Conservation (phyloP, 2,113 vertebrate genomes). For the Laterallus jamaicensis region DNA sequence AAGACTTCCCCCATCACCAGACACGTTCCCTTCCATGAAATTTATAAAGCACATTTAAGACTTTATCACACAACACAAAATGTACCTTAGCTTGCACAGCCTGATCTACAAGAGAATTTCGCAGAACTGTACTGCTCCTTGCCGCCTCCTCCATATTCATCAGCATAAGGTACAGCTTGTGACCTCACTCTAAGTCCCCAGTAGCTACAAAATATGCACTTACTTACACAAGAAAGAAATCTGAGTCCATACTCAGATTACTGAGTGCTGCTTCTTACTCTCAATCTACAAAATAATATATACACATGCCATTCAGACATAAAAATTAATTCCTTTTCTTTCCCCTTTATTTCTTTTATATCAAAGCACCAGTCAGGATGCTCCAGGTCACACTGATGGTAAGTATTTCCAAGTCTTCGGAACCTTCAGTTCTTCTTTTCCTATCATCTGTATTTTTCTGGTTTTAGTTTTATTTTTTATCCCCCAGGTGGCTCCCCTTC, state of each 20-base stretch:
- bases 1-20: neutral
- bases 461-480: neutral
- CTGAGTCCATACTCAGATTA: neutral
- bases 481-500: rapidly evolving
- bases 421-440: neutral
- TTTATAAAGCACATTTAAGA: neutral
- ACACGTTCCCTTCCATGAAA: neutral
- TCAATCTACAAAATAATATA: neutral
- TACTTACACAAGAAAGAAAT: neutral
- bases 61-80: neutral
- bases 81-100: neutral
- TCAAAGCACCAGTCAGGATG: neutral
- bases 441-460: neutral
- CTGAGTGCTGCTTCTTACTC: neutral
- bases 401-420: neutral
- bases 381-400: neutral
- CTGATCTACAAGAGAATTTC: neutral
- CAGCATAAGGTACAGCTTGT: neutral
- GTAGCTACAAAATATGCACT: neutral
- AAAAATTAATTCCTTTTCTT: neutral
- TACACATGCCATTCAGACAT: neutral
- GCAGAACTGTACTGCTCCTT: neutral
- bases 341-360: neutral
- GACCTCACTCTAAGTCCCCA: neutral
- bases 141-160: neutral